Evolutionary conservation across 2,797 vertebrate species (phyloP).

Genomic region (Morelia viridis): DNA sequence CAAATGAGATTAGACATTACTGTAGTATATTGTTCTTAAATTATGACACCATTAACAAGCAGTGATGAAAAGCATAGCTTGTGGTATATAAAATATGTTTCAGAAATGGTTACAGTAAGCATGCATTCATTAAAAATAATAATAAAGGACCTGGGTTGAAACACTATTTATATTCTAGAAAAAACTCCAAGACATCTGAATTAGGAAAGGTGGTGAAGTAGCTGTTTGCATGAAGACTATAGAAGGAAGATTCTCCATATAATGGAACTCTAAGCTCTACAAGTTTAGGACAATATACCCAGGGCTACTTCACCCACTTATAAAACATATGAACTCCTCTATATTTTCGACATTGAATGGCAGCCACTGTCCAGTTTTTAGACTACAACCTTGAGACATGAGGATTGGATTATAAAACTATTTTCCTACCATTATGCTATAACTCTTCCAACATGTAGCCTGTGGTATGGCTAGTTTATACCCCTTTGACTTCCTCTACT

Average conservation of each 20-base stretch:
- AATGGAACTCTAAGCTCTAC: not conserved
- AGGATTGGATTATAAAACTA: not conserved
- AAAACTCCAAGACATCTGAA: not conserved
- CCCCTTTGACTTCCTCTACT: not conserved
- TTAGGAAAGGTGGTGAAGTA: not conserved
- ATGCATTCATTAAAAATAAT: not conserved
- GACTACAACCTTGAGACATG: not conserved
- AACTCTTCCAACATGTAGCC: not conserved
- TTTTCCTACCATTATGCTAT: not conserved
- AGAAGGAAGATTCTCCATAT: not conserved
- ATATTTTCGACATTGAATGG: not conserved
- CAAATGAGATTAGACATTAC: conserved; percentile 8
- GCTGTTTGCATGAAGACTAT: not conserved
- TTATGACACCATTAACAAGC: not conserved
- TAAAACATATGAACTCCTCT: not conserved
- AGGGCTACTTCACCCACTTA: not conserved
- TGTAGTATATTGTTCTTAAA: conserved; percentile 21
- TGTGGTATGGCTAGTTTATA: not conserved
- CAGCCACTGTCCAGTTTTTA: no score
- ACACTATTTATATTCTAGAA: not conserved
- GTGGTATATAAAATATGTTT: not conserved
- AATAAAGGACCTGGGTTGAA: conserved; percentile 8
- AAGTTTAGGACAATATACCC: not conserved
- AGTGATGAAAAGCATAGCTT: not conserved
- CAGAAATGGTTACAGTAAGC: not conserved